phyloP scores from a whole-genome alignment of 2,797 vertebrate genomes.

The Tokudaia muenninki region DNA sequence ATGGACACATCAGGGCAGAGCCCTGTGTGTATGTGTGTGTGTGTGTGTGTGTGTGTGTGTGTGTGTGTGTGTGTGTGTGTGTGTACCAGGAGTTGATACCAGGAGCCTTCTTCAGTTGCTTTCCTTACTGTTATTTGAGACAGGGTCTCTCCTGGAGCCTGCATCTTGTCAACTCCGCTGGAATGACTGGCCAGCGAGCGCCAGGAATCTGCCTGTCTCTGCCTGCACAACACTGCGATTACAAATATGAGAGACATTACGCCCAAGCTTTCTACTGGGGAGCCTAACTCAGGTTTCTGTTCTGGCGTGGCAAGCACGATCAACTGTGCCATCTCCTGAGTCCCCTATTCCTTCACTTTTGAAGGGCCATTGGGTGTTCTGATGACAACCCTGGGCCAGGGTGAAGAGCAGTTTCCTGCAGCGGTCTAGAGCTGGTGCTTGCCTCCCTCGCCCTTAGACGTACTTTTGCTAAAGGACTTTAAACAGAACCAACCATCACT shows the following conservation, averaged over 20 bases:
- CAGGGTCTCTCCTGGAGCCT: background rate
- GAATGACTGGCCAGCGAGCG: background rate
- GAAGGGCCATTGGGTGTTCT: background rate
- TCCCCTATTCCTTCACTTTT: background rate
- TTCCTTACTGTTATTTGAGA: background rate
- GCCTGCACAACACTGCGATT: background rate
- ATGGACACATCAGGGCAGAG: background rate
- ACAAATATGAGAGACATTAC: background rate
- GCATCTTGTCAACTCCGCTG: background rate
- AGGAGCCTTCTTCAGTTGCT: background rate
- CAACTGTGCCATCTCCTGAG: background rate
- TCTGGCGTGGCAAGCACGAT: background rate
- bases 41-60: background rate
- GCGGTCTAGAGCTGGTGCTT: background rate
- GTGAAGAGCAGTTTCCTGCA: too few species aligned
- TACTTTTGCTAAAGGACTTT: background rate
- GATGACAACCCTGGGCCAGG: background rate
- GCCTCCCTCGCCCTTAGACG: fast-evolving
- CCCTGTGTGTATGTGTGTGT: too few species aligned
- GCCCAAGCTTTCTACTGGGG: background rate
- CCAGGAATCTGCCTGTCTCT: background rate
- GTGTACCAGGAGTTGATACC: too few species aligned
- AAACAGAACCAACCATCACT: background rate
- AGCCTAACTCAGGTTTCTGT: background rate
- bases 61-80: background rate